These are phyloP conservation scores for Cheilosia vernalis DNA, from an alignment of 2,888 invertebrate species.

Conservation along the genomic window DNA sequence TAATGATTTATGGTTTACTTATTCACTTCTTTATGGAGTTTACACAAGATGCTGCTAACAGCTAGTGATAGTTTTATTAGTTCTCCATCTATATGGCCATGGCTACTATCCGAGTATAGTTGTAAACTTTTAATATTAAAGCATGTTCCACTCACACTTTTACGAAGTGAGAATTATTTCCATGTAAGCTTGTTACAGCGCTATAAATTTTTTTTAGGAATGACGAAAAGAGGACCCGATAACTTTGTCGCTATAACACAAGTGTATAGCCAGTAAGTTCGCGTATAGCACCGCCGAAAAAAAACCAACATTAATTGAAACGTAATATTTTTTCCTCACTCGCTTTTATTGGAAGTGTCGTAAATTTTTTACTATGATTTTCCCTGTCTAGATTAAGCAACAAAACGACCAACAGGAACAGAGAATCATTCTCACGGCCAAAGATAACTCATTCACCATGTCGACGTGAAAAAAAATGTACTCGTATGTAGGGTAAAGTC, in stretches of 20 bases:
- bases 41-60: neutral
- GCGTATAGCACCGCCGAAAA: neutral
- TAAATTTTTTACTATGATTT: conserved; percentile 61
- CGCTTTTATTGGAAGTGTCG: conserved; percentile 20
- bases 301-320: conserved; percentile 22
- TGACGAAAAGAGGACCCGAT: neutral
- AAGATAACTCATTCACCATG: conserved; percentile 50
- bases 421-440: conserved; percentile 39
- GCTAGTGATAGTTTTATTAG: conserved; percentile 12
- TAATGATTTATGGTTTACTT: neutral
- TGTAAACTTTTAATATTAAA: conserved; percentile 12
- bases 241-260: conserved; percentile 1
- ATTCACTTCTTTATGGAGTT: conserved; percentile 3
- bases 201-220: conserved; percentile 17
- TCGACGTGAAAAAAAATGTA: neutral
- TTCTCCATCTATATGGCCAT: neutral
- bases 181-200: conserved; percentile 12
- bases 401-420: conserved; percentile 25
- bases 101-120: neutral
- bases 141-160: conserved; percentile 10
- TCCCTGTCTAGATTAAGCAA: conserved; percentile 58
- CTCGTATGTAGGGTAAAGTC: too few species aligned
- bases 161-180: conserved; percentile 15
- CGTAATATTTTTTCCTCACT: conserved; percentile 1
- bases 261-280: neutral